phyloP scores from a whole-genome alignment of 2,113 vertebrate species.

The Canis aureus region DNA sequence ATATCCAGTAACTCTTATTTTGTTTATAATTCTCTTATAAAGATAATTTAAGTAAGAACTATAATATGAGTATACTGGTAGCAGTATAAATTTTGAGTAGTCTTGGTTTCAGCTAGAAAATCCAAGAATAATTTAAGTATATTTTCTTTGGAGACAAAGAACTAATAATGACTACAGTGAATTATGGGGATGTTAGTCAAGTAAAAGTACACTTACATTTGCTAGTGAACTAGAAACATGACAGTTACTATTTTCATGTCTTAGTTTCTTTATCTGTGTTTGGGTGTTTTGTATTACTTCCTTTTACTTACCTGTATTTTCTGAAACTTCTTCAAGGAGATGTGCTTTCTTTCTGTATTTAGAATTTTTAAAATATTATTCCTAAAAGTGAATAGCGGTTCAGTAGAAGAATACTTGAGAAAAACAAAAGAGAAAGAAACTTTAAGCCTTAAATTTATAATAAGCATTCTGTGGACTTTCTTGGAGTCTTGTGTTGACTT shows the following conservation, averaged over 20 bases:
- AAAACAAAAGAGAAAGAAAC: constrained; percentile 46
- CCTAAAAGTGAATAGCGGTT: neutral
- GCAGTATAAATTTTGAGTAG: neutral
- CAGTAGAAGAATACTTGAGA: constrained; percentile 43
- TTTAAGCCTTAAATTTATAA: neutral
- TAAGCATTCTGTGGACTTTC: neutral
- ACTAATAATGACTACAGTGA: neutral
- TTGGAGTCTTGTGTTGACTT: neutral
- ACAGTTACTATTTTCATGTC: neutral
- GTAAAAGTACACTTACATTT: neutral
- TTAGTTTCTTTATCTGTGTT: constrained; percentile 2
- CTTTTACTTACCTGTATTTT: neutral
- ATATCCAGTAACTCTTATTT: neutral
- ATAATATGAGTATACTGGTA: neutral
- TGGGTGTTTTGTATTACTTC: neutral
- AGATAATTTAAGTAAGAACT: constrained; percentile 36
- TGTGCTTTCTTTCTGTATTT: constrained; percentile 1
- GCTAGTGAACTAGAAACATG: neutral
- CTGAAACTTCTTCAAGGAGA: neutral
- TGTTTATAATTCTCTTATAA: constrained; percentile 30
- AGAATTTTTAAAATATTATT: constrained; percentile 36
- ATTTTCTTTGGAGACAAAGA: constrained; percentile 30
- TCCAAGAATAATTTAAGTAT: neutral
- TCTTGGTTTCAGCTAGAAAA: constrained; percentile 31
- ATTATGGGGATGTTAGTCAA: neutral